Conservation (phyloP, 2,888 invertebrate genomes). For the Eupsilia transversa region DNA sequence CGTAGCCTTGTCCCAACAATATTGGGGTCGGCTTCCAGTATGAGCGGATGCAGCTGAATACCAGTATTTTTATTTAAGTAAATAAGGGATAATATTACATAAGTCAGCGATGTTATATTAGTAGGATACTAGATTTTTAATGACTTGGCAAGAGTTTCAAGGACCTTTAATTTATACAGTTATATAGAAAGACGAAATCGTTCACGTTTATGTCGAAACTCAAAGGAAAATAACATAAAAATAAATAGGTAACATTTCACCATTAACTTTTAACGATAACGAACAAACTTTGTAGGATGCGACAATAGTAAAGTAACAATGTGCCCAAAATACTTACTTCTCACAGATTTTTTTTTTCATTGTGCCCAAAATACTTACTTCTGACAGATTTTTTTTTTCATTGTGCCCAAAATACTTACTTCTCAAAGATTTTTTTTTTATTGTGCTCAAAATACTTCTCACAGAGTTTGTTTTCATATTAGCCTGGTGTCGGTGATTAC, state of each 20-base stretch:
- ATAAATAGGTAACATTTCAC: constrained; percentile 25
- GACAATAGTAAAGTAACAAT: neutral
- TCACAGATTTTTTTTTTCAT: too few species aligned
- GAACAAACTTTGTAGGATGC: constrained; percentile 27
- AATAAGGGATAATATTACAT: too few species aligned
- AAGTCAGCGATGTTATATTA: neutral
- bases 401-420: too few species aligned
- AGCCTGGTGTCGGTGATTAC: neutral
- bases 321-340: neutral
- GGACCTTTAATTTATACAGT: constrained; percentile 6
- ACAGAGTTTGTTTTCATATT: too few species aligned
- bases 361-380: too few species aligned
- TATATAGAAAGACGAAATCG: constrained; percentile 3
- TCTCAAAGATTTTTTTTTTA: too few species aligned
- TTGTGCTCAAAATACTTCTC: too few species aligned
- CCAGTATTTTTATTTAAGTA: too few species aligned
- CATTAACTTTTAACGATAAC: constrained; percentile 43
- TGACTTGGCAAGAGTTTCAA: constrained; percentile 10
- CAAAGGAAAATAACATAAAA: constrained; percentile 25
- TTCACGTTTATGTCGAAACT: constrained; percentile 6
- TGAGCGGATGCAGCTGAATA: too few species aligned
- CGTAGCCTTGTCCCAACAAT: too few species aligned
- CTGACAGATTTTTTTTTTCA: too few species aligned
- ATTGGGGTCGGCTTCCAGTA: too few species aligned
- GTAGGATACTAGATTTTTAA: constrained; percentile 1